Base-by-base conservation (phyloP, 2,113 vertebrate species). In the Shinisaurus crocodilurus region DNA sequence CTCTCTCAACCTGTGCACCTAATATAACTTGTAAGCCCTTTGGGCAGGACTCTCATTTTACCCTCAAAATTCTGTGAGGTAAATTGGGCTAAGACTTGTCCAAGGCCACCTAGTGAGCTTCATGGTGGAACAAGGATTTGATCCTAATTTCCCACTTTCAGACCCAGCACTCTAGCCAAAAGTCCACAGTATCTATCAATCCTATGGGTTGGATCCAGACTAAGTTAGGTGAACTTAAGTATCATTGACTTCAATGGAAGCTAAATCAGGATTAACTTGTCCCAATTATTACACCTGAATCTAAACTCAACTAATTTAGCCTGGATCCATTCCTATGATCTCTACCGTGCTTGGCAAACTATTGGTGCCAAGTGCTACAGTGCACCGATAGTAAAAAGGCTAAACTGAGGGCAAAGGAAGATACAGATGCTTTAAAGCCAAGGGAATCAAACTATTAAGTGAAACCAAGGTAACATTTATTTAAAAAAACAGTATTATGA, bases 381-480 rank as follows among this genome's bases (percentile, higher is more conserved):
- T 80, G 27, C 43, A 29, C 25, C 15, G 48, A 5, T 80, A 80
- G 25, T 13, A 54, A 3, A 50, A 32, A 7, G 29, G 45, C 4
- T 54, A 9, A 81, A 32, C 5, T 80, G 48, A n/a, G 32, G 13
- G 9, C 15, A 75, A 72, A 72, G 37, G 16, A 3, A n/a, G 70
- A 29, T 37, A 37, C n/a, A n/a, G n/a, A n/a, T n/a, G n/a, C 3
- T 34, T 65, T 70, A 29, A 8, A 70, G 69, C 9, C 69, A 96
- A 95, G 89, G 40, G 48, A 77, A 50, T 37, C n/a, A n/a, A 91
- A 93, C 90, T 32, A 91, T 82, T 82, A 37, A 94, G 86, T 63
- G 92, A 95, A 96, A 94, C 92, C 89, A 94, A 94, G 85, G 84
- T 90, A 93, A 91, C 89, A 40, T 87, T 90, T 85, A 74, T 88